A percentile compares a stretch with the other conserved stretches of the same genome.
Evolutionary conservation across 2,797 vertebrate genomes (phyloP).

Genomic region (Rhinatrema bivittatum): DNA sequence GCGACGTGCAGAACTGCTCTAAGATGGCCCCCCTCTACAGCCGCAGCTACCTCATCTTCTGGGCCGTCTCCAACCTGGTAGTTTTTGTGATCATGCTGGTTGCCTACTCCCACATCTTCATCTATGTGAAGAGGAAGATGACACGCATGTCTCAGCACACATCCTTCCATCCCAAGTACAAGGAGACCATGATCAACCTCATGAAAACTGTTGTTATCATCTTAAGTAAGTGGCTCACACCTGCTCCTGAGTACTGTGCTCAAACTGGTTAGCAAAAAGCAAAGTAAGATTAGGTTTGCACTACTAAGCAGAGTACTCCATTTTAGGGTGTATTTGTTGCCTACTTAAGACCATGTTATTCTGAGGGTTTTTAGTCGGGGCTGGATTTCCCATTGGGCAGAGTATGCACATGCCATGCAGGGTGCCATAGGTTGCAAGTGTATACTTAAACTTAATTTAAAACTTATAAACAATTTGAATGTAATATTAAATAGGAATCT

Average conservation of each 20-base stretch:
- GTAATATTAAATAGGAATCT: too few species aligned
- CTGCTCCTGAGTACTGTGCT: too few species aligned
- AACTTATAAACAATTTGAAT: too few species aligned
- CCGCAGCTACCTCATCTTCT: constrained; percentile 83
- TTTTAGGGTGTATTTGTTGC: too few species aligned
- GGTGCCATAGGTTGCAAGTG: too few species aligned
- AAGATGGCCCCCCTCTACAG: constrained; percentile 88
- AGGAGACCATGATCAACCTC: constrained; percentile 79
- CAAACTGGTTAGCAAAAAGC: neutral
- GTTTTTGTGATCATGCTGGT: constrained; percentile 82
- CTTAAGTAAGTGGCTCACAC: constrained; percentile 74
- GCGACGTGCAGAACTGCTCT: constrained; percentile 64
- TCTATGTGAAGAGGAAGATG: constrained; percentile 78
- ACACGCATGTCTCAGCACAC: constrained; percentile 80
- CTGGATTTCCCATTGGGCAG: too few species aligned
- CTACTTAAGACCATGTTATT: too few species aligned
- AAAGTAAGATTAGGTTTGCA: too few species aligned
- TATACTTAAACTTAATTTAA: too few species aligned
- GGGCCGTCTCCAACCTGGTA: constrained; percentile 80
- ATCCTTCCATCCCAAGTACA: constrained; percentile 61
- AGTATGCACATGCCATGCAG: too few species aligned
- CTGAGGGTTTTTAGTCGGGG: too few species aligned
- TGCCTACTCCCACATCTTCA: constrained; percentile 79
- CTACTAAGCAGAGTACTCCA: too few species aligned
- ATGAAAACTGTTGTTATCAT: constrained; percentile 90